Evolutionary conservation across 2,888 invertebrate species (phyloP).

Genomic region (Agrilus cyanescens): DNA sequence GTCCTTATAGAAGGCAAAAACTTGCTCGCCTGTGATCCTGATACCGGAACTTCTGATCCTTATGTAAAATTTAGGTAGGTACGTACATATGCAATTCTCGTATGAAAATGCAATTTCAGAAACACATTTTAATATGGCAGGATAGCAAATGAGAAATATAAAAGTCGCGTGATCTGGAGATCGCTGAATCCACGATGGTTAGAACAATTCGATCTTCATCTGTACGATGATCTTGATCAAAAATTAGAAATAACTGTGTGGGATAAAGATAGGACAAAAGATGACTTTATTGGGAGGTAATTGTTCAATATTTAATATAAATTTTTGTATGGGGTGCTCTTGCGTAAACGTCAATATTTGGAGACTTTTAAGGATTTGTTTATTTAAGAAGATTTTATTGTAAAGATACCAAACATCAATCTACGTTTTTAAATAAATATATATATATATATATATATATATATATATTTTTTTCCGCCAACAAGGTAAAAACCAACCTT

Average conservation of each 20-base stretch:
- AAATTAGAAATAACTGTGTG: constrained; percentile 84
- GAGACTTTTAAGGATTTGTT: no score
- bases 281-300: constrained; percentile 76
- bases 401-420: background rate
- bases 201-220: constrained; percentile 93
- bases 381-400: no score
- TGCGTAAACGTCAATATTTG: no score
- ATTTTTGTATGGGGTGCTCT: no score
- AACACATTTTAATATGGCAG: constrained; percentile 37
- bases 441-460: constrained; percentile 10
- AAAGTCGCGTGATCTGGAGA: constrained; percentile 81
- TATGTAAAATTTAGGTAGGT: constrained; percentile 88
- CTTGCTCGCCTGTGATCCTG: constrained; percentile 76
- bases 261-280: constrained; percentile 78
- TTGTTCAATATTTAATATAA: no score
- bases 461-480: constrained; percentile 3
- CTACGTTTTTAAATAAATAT: constrained; percentile 1
- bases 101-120: constrained; percentile 3
- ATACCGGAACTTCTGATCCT: constrained; percentile 80
- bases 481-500: constrained; percentile 10
- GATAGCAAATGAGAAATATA: constrained; percentile 94
- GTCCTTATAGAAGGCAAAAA: constrained; percentile 93
- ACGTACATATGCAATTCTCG: constrained; percentile 1
- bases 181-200: constrained; percentile 84
- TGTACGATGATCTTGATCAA: constrained; percentile 90